These are phyloP conservation scores for Meandrina meandrites DNA, from an alignment of 92 coral and sea anemone species.

Conservation along the genomic window DNA sequence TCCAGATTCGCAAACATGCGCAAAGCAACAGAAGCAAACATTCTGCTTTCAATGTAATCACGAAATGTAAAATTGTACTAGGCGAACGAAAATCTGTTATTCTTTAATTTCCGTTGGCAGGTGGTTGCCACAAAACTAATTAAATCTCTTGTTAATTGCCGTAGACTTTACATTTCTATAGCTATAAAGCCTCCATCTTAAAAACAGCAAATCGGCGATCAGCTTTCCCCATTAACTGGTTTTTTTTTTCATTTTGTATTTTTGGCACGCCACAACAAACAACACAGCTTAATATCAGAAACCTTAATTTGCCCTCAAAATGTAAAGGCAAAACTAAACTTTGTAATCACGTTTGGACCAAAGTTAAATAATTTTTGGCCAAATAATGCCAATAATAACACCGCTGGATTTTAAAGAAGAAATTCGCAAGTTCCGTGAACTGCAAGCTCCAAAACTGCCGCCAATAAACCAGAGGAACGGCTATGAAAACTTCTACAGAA, in stretches of 20 bases:
- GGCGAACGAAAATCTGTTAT: background rate
- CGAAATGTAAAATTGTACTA: background rate
- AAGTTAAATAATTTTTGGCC: background rate
- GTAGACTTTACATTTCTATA: background rate
- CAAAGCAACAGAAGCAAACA: background rate
- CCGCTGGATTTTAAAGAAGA: slow-evolving; percentile 23
- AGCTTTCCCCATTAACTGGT: background rate
- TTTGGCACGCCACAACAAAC: background rate
- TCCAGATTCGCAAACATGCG: background rate
- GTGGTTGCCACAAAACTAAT: background rate
- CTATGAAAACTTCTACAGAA: background rate
- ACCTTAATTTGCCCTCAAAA: background rate
- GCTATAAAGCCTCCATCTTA: background rate
- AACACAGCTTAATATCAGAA: background rate
- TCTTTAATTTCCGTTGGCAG: background rate
- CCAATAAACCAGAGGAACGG: slow-evolving; percentile 10
- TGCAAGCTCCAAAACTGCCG: background rate
- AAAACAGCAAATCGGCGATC: background rate
- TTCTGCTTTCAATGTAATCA: background rate
- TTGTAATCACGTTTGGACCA: background rate
- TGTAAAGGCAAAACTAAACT: background rate
- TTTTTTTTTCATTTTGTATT: background rate
- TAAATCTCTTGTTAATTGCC: background rate
- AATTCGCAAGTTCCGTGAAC: background rate
- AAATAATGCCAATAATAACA: slow-evolving; percentile 19